Base-by-base conservation (phyloP, 1,140 invertebrate genomes). In the Anagrus nilaparvatae region DNA sequence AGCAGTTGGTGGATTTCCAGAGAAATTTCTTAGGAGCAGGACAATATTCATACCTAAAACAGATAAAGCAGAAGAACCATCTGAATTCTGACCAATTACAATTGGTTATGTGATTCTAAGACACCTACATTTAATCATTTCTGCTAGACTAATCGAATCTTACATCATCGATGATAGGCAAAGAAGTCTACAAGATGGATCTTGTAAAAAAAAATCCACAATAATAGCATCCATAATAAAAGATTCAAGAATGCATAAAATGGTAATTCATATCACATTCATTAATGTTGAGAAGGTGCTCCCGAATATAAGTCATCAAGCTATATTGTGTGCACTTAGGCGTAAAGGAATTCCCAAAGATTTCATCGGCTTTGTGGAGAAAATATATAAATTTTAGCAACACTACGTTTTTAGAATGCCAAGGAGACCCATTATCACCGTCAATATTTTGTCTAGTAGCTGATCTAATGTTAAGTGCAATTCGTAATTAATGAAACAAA, bases 281-380 rank as follows among this genome's bases (percentile, higher is more conserved):
- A 4, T 62, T 0, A 54, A 62, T 33, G 44, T 62, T 0, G 32
- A 48, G 1, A 70, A 72, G 49, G 67, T 68, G 1, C 69, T 70
- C 32, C 63, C 65, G 21, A 51, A 56, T 0, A 56, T 68, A 0
- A 42, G 52, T 0, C 57, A 59, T 21, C 9, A 40, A 0, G 40
- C 59, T 1, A n/a, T n/a, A n/a, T n/a, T n/a, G n/a, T n/a, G n/a
- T n/a, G n/a, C n/a, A n/a, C n/a, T n/a, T 0, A 24, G 13, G 1
- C 16, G 13, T 0, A 45, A 18, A 9, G 47, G 55, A 0, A 0
- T 51, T 0, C 47, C 46, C 8, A 17, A 20, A 1, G 17, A 30
- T 1, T n/a, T 51, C 5, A n/a, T 28, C 1, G 12, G 30, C 1
- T 54, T 49, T 16, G 16, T 59, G 3, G 24, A 25, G 27, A 14